Evolutionary conservation across 2,888 invertebrate genomes (phyloP).

Genomic region (Alloplasta piceator): DNA sequence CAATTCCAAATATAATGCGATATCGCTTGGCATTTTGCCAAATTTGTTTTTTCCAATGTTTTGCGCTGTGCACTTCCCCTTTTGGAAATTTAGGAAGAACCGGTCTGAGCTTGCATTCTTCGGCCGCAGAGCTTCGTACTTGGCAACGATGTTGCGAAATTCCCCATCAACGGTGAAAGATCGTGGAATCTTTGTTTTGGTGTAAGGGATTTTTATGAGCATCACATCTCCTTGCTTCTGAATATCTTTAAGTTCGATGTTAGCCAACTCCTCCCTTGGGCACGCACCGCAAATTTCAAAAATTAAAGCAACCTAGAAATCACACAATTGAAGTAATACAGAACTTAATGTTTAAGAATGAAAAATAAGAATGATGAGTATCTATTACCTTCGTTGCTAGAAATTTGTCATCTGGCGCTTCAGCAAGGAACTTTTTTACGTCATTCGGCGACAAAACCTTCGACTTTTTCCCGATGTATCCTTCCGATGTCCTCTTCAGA

Average conservation of each 20-base stretch:
- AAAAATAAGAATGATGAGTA: conserved; percentile 34
- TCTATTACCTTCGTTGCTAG: conserved; percentile 67
- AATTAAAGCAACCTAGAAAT: conserved; percentile 52
- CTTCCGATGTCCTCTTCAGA: conserved; percentile 71
- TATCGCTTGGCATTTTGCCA: conserved; percentile 57
- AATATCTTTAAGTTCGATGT: conserved; percentile 60
- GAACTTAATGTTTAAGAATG: conserved; percentile 18
- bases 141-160: conserved; percentile 39
- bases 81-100: conserved; percentile 64
- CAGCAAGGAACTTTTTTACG: conserved; percentile 68
- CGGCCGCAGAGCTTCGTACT: conserved; percentile 57
- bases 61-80: conserved; percentile 58
- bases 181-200: conserved; percentile 28
- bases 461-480: conserved; percentile 73
- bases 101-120: conserved; percentile 50
- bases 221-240: conserved; percentile 32
- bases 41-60: conserved; percentile 63
- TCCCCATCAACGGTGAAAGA: conserved; percentile 61
- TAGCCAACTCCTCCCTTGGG: conserved; percentile 62
- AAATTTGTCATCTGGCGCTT: conserved; percentile 71
- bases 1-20: conserved; percentile 62
- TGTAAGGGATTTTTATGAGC: conserved; percentile 44
- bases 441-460: conserved; percentile 71
- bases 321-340: conserved; percentile 62
- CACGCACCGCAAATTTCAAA: conserved; percentile 28